Evolutionary conservation across 2,888 invertebrate genomes (phyloP).

Genomic region (Kuschelorhynchus macadamiae): DNA sequence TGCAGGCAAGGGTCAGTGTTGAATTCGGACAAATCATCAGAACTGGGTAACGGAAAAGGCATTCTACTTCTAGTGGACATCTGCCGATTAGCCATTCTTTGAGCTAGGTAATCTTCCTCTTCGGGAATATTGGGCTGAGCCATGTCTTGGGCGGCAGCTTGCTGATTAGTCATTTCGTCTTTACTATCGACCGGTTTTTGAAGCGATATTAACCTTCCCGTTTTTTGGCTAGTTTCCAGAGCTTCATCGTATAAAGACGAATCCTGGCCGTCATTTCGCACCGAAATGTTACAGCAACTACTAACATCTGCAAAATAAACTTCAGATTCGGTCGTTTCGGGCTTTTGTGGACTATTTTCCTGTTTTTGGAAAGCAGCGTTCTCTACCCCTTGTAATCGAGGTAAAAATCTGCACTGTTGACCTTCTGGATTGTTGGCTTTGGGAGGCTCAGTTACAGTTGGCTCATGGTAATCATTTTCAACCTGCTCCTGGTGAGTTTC

Average conservation of each 20-base stretch:
- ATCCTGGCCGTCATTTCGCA: constrained; percentile 72
- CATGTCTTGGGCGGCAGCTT: constrained; percentile 54
- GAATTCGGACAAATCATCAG: constrained; percentile 63
- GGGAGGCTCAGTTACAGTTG: constrained; percentile 51
- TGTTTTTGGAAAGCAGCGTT: constrained; percentile 84
- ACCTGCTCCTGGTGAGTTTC: constrained; percentile 61
- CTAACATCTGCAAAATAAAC: constrained; percentile 90
- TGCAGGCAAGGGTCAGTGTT: constrained; percentile 59
- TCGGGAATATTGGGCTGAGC: constrained; percentile 62
- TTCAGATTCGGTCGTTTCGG: constrained; percentile 82
- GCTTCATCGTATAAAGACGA: constrained; percentile 74
- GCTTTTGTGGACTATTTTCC: constrained; percentile 72
- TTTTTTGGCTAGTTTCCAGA: constrained; percentile 65
- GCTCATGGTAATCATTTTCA: constrained; percentile 67
- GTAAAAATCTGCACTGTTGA: constrained; percentile 65
- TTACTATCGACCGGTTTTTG: constrained; percentile 67
- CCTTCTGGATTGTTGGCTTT: constrained; percentile 53
- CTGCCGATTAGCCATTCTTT: constrained; percentile 73
- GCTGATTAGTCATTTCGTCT: constrained; percentile 51
- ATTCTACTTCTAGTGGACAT: constrained; percentile 74
- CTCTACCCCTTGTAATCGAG: constrained; percentile 79
- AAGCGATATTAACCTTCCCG: constrained; percentile 63
- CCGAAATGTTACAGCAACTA: constrained; percentile 84
- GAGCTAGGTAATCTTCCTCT: constrained; percentile 74
- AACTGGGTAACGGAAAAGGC: constrained; percentile 70